phyloP scores from a whole-genome alignment of 2,888 invertebrate genomes.

The Agonopterix subpropinquella region DNA sequence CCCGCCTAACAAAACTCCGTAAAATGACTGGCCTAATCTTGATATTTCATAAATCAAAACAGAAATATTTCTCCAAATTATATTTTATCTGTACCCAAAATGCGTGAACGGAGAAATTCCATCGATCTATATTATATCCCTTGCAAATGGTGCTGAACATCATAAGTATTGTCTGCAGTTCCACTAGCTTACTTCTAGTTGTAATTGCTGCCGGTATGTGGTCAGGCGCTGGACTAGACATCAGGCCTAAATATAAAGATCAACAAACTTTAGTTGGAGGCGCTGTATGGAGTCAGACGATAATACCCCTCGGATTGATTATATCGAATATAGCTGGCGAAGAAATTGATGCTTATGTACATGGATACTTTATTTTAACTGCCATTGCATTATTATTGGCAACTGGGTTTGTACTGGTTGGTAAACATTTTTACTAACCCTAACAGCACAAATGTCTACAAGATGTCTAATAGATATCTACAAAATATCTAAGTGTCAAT shows the following conservation, averaged over 20 bases:
- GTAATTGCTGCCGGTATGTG: slow-evolving; percentile 41
- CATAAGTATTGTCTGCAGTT: slow-evolving; percentile 27
- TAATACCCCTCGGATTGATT: slow-evolving; percentile 47
- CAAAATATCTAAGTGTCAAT: too few species aligned
- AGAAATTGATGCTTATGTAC: slow-evolving; percentile 25
- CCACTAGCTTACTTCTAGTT: slow-evolving; percentile 32
- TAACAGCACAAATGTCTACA: too few species aligned
- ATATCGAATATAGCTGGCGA: slow-evolving; percentile 37
- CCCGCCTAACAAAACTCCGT: too few species aligned
- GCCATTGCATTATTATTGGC: slow-evolving; percentile 29
- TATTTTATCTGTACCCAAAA: neutral
- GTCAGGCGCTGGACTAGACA: slow-evolving; percentile 33
- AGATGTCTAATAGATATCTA: too few species aligned
- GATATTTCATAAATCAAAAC: too few species aligned
- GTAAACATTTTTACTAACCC: slow-evolving; percentile 12
- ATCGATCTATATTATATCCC: neutral
- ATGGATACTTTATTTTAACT: slow-evolving; percentile 37
- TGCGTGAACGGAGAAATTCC: neutral
- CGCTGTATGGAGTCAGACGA: slow-evolving; percentile 53
- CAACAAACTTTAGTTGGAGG: slow-evolving; percentile 54
- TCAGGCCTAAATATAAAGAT: slow-evolving; percentile 34
- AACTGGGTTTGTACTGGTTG: slow-evolving; percentile 35
- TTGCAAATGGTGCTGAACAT: slow-evolving; percentile 10
- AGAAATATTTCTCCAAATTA: neutral
- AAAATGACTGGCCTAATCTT: too few species aligned